These are phyloP conservation scores for Chrysocyon brachyurus DNA, from an alignment of 2,797 vertebrate species.

Conservation along the genomic window DNA sequence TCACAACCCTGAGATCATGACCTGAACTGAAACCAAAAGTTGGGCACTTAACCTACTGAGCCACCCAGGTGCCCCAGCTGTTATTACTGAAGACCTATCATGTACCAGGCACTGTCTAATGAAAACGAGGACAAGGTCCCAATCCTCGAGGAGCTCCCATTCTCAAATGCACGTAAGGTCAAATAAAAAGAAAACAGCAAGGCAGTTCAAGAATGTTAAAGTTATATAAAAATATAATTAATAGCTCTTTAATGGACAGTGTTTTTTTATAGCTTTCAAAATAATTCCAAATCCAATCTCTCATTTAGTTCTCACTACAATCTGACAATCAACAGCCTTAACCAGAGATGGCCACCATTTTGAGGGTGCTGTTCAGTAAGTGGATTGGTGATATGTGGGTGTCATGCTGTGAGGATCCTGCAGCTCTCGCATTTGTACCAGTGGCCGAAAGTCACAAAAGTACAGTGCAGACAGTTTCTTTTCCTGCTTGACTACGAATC, in stretches of 20 bases:
- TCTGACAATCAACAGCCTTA: neutral
- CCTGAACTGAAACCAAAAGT: neutral
- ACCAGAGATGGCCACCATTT: too few relatives aligned
- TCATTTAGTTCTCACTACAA: neutral
- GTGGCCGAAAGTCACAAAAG: neutral
- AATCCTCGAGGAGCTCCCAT: neutral
- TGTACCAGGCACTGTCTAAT: too few relatives aligned
- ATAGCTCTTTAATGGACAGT: neutral
- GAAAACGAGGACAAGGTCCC: neutral
- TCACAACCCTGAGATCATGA: neutral
- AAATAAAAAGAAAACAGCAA: neutral
- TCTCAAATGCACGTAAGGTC: neutral
- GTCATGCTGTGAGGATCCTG: accelerated
- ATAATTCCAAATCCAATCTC: neutral
- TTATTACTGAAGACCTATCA: neutral
- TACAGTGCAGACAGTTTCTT: neutral
- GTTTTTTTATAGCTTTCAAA: neutral
- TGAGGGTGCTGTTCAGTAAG: neutral
- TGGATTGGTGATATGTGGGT: accelerated
- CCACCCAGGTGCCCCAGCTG: neutral
- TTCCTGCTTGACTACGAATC: neutral
- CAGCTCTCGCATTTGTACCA: neutral
- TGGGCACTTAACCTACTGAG: neutral
- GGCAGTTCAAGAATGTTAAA: neutral
- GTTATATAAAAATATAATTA: neutral